These are phyloP conservation scores for Cryptocheilus praepositus DNA, from an alignment of 2,888 invertebrate genomes.

Conservation along the genomic window DNA sequence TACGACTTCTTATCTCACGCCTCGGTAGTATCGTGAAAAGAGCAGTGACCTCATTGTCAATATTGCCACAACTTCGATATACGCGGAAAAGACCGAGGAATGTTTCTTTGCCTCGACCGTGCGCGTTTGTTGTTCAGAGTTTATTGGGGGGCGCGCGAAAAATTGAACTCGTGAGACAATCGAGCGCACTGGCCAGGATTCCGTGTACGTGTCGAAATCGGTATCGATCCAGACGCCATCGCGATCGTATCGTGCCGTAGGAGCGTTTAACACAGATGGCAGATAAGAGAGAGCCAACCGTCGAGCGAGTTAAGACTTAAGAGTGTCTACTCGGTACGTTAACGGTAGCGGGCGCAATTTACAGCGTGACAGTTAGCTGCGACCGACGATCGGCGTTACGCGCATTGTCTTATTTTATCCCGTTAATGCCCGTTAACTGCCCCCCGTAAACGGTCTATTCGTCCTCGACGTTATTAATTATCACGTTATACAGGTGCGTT, in stretches of 20 bases:
- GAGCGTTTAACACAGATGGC: too few relatives aligned
- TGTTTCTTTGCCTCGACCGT: too few relatives aligned
- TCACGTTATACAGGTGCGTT: constrained; percentile 34
- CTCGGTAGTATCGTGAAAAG: constrained; percentile 23
- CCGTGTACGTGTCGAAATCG: too few relatives aligned
- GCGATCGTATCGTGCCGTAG: too few relatives aligned
- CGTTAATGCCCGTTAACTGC: constrained; percentile 13
- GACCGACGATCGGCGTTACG: constrained; percentile 39
- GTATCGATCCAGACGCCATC: too few relatives aligned
- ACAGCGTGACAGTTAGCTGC: constrained; percentile 18
- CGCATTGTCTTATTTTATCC: background rate
- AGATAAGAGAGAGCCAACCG: too few relatives aligned
- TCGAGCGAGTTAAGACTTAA: background rate
- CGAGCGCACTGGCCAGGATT: too few relatives aligned
- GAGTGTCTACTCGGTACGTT: background rate
- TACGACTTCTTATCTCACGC: constrained; percentile 22
- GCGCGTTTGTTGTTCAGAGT: too few relatives aligned
- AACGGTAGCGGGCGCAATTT: constrained; percentile 29
- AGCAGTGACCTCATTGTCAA: constrained; percentile 22
- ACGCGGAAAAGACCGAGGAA: too few relatives aligned
- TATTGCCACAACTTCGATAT: constrained; percentile 5
- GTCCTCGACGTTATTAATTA: constrained; percentile 44
- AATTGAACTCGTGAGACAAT: too few relatives aligned
- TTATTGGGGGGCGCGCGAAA: too few relatives aligned
- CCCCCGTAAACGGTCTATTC: background rate